These are phyloP conservation scores for Lutraria rhynchaena DNA, from an alignment of 1,140 invertebrate genomes.

Conservation along the genomic window DNA sequence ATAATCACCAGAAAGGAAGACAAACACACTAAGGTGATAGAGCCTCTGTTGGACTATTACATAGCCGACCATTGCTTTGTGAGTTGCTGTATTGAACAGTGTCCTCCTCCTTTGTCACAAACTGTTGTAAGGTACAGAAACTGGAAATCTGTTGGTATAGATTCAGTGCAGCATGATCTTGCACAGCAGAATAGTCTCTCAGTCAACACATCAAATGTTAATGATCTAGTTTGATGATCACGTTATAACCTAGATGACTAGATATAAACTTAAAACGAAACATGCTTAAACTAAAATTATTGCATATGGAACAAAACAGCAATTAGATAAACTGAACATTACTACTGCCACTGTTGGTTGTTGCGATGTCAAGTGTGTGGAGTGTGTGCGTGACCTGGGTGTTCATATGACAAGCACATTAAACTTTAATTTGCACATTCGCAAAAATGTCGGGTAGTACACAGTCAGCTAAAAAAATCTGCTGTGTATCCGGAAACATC, in stretches of 20 bases:
- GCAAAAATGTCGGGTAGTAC: constrained; percentile 5
- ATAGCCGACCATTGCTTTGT: too few species aligned
- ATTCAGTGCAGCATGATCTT: too few species aligned
- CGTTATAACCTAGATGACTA: constrained; percentile 24
- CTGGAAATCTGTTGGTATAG: too few species aligned
- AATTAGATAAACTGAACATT: neutral
- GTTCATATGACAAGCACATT: constrained; percentile 19
- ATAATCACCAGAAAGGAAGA: too few species aligned
- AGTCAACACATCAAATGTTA: too few species aligned
- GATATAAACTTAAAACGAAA: constrained; percentile 6
- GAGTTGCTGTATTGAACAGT: too few species aligned
- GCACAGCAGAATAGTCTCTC: too few species aligned
- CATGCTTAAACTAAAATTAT: constrained; percentile 12
- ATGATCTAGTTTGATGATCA: too few species aligned
- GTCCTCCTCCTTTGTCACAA: too few species aligned
- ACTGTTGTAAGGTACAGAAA: too few species aligned
- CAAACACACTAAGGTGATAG: too few species aligned
- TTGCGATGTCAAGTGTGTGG: constrained; percentile 1
- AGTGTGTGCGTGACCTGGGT: constrained; percentile 5
- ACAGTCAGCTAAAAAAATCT: constrained; percentile 11
- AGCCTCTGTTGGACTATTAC: too few species aligned
- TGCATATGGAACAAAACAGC: neutral
- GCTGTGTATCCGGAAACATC: constrained; percentile 3
- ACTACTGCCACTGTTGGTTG: constrained; percentile 7
- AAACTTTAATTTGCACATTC: constrained; percentile 10